A percentile compares a stretch with the other conserved stretches of the same genome.
Conservation (phyloP, 2,797 vertebrate genomes). For the Spinibarbus caldwelli region DNA sequence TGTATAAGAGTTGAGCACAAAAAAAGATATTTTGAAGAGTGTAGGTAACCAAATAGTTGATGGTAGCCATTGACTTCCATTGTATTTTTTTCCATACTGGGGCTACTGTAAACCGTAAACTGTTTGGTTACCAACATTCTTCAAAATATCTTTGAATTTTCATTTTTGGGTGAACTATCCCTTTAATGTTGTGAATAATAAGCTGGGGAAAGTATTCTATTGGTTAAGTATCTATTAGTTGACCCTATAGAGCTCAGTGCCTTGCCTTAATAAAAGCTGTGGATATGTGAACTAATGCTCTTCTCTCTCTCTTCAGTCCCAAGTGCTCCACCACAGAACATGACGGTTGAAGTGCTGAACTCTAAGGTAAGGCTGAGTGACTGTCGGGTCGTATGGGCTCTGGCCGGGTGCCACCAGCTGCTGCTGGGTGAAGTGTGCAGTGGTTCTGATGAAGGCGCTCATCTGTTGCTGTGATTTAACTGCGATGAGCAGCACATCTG, state of each 20-base stretch:
- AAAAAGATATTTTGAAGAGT: not conserved
- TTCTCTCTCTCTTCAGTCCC: slow-evolving; percentile 79
- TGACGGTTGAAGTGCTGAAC: slow-evolving; percentile 94
- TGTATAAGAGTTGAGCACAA: not conserved
- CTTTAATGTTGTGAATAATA: not conserved
- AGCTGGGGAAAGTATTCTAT: not conserved
- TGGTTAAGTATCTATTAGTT: not conserved
- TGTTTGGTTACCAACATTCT: not conserved
- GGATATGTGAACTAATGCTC: not conserved
- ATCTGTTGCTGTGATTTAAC: slow-evolving; percentile 62
- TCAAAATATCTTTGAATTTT: not conserved
- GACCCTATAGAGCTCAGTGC: no score
- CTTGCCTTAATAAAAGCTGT: no score
- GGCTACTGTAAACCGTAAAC: not conserved
- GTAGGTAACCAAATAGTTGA: not conserved
- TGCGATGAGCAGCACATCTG: slow-evolving; percentile 67
- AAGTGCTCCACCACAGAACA: slow-evolving; percentile 93
- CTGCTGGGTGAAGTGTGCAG: not conserved
- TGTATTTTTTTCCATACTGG: not conserved
- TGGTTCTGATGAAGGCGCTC: slow-evolving; percentile 15
- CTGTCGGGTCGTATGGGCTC: not conserved
- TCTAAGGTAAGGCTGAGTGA: slow-evolving; percentile 86
- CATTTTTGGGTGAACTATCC: not conserved
- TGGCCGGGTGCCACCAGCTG: not conserved
- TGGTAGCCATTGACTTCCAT: not conserved